Percentiles rank a stretch among this genome's conserved stretches.
These are phyloP conservation scores for Ranitomeya imitator DNA, from an alignment of 2,113 vertebrate genomes.

Conservation along the genomic window DNA sequence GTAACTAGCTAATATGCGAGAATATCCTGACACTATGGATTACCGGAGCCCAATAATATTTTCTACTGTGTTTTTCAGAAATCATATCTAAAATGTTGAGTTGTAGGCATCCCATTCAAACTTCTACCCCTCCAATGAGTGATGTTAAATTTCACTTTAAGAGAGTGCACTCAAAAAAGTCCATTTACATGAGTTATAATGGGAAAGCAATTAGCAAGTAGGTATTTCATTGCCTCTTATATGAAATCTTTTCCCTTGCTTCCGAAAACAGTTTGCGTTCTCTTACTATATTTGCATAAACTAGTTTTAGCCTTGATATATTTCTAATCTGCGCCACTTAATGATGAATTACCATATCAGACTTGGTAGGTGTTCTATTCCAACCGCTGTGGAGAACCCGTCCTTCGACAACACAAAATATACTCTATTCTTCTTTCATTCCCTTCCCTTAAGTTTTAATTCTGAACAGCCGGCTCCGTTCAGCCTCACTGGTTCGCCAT, in stretches of 20 bases:
- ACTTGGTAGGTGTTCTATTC: slow-evolving; percentile 16
- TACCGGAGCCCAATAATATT: no score
- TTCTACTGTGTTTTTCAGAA: background rate
- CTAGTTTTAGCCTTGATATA: background rate
- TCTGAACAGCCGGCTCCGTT: slow-evolving; percentile 85
- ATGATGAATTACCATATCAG: slow-evolving; percentile 27
- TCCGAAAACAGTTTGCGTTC: background rate
- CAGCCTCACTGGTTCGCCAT: slow-evolving; percentile 99
- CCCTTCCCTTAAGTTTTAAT: slow-evolving; percentile 73
- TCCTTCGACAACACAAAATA: slow-evolving; percentile 1
- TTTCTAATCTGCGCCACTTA: slow-evolving; percentile 22
- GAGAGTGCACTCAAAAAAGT: background rate
- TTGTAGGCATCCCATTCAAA: background rate
- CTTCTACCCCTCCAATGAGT: background rate
- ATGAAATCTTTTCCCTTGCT: background rate
- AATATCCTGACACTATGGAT: no score
- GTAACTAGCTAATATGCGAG: no score
- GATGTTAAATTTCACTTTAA: background rate
- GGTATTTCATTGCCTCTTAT: background rate
- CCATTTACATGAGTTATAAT: background rate
- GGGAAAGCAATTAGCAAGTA: background rate
- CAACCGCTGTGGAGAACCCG: background rate
- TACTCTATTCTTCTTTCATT: slow-evolving; percentile 8
- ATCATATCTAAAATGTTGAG: background rate
- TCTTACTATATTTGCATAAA: slow-evolving; percentile 6